Evolutionary conservation across 2,797 vertebrate genomes (phyloP).

Genomic region (Melanotaenia maccullochi): DNA sequence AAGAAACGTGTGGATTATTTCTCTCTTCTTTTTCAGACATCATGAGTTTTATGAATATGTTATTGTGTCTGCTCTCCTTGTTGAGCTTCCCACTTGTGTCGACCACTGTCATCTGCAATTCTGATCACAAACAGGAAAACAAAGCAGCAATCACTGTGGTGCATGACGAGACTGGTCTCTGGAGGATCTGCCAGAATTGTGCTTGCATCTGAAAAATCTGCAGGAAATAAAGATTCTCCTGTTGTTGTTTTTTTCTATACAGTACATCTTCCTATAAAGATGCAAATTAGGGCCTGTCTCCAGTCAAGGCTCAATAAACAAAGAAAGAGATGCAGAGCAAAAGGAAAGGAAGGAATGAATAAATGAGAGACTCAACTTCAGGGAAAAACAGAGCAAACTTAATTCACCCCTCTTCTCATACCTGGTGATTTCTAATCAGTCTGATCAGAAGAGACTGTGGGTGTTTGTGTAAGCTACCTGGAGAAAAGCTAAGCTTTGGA

Average conservation of each 20-base stretch:
- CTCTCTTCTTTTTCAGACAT: constrained; percentile 52
- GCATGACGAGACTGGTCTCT: constrained; percentile 73
- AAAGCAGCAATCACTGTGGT: constrained; percentile 76
- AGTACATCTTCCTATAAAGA: constrained; percentile 80
- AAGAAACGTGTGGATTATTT: constrained; percentile 66
- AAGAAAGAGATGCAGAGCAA: constrained; percentile 44
- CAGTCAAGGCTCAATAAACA: constrained; percentile 66
- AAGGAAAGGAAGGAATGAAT: constrained; percentile 35
- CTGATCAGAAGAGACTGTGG: constrained; percentile 10
- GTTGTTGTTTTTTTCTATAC: constrained; percentile 72
- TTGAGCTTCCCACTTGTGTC: constrained; percentile 54
- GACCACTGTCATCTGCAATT: constrained; percentile 73
- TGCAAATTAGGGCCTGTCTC: constrained; percentile 77
- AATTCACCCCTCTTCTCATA: constrained; percentile 58
- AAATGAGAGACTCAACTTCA: constrained; percentile 53
- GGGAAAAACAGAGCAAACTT: constrained; percentile 50
- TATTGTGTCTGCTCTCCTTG: constrained; percentile 54
- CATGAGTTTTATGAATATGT: constrained; percentile 65
- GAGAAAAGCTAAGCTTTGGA: constrained; percentile 16
- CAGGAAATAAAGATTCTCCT: constrained; percentile 69
- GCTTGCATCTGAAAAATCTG: constrained; percentile 65
- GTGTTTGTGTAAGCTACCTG: constrained; percentile 5
- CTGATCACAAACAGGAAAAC: constrained; percentile 77
- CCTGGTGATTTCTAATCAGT: constrained; percentile 37
- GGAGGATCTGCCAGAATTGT: constrained; percentile 72